Base-by-base conservation (phyloP, 1,140 invertebrate genomes). In the Drosophila guanche region DNA sequence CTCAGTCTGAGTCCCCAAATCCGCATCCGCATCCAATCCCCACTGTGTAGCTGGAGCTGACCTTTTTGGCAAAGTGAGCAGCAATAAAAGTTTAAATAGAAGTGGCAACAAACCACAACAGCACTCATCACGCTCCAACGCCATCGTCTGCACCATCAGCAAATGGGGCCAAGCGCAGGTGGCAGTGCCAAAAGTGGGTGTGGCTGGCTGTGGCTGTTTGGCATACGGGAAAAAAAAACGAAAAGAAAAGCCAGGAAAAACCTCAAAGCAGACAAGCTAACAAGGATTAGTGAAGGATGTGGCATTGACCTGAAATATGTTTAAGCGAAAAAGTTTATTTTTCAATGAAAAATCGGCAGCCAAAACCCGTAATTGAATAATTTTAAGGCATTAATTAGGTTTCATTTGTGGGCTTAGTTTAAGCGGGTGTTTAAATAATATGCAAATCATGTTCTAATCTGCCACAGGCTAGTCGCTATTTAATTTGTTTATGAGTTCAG, bases 61-160 rank as follows among this genome's bases (percentile, higher is more conserved):
- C 79, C 75, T 83, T 83, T 81, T 77, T 77, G 67, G 73, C 65
- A 80, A 86, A 77, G 66, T 80, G 78, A 76, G 73, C 81, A 68
- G 81, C 74, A 86, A 86, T 86, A 86, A 86, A 86, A 88, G 81
- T 86, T 86, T 86, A 86, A 86, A 86, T 88, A 86, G 77, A 88
- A 88, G 83, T 85, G 73, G 77, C 81, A 86, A 86, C 81, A 86
- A 86, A 81, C 81, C 81, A 88, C 81, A 86, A 81, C 83, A 86
- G 77, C 81, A 86, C 81, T 86, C 81, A 86, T 86, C 81, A 86
- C 70, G 81, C 68, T 81, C 74, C 72, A 86, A 77, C 80, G 76
- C 81, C 81, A 69, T 68, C 66, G 66, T 66, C 60, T 46, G 63
- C 40, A 68, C 62, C 62, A 46, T 68, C 65, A 46, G 66, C 62